phyloP scores from a whole-genome alignment of 1,140 invertebrate species.

The Hypothenemus hampei region DNA sequence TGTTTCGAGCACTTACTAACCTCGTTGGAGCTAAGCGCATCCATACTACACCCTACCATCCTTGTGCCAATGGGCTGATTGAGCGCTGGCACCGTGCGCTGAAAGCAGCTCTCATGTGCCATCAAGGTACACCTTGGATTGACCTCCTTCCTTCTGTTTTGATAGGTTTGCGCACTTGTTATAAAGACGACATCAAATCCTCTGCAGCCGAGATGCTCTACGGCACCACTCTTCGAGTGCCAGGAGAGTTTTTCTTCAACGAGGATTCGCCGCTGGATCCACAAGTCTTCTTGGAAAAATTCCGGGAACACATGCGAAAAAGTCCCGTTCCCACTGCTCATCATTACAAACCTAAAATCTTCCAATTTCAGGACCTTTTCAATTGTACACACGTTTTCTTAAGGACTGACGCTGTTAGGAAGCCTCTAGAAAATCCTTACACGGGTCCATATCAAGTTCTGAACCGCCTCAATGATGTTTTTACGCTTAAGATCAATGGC shows the following conservation, averaged over 20 bases:
- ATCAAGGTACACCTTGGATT: slow-evolving; percentile 11
- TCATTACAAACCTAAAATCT: slow-evolving; percentile 28
- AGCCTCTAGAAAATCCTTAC: slow-evolving; percentile 43
- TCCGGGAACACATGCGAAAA: not conserved
- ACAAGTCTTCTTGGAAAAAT: not conserved
- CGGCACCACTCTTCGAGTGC: slow-evolving; percentile 39
- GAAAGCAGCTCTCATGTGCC: slow-evolving; percentile 55
- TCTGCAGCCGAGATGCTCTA: slow-evolving; percentile 42
- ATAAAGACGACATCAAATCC: slow-evolving; percentile 35
- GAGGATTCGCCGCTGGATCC: not conserved
- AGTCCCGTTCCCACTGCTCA: slow-evolving; percentile 12
- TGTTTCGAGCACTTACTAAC: slow-evolving; percentile 26
- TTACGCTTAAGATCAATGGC: slow-evolving; percentile 9
- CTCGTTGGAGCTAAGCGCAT: not conserved
- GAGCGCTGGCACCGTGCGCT: slow-evolving; percentile 35
- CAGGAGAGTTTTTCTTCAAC: slow-evolving; percentile 42
- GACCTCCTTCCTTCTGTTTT: slow-evolving; percentile 33
- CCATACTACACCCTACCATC: not conserved
- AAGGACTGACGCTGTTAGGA: slow-evolving; percentile 37
- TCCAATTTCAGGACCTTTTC: slow-evolving; percentile 33
- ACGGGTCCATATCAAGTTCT: slow-evolving; percentile 42
- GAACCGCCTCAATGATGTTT: slow-evolving; percentile 16
- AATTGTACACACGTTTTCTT: slow-evolving; percentile 40
- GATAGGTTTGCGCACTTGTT: slow-evolving; percentile 35
- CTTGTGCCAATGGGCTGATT: not conserved